Base-by-base conservation (phyloP, 2,113 vertebrate genomes). In the Emydocephalus ijimae region DNA sequence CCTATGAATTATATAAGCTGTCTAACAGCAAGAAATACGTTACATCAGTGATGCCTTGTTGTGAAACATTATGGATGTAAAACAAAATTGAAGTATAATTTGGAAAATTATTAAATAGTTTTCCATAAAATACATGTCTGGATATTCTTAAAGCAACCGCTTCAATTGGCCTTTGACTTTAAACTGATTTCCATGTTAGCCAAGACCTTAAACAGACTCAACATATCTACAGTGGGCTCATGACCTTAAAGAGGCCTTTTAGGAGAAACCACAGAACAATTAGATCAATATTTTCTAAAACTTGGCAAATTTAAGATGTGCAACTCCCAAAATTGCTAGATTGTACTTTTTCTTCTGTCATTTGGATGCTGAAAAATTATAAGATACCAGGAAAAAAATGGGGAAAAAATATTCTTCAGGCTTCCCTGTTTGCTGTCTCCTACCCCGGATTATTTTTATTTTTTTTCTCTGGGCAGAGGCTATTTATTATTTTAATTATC, bases 1-100 rank as follows among this genome's bases (percentile, higher is more conserved):
- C 3, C 89, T 95, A 94, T 23, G 93, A 91, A 39, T 74, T 74
- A 74, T 74, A 74, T 20, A 39, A 74, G 69, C n/a, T 34, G 5
- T 39, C 69, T 20, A 74, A 74, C 15, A 39, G 69, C 69, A 74
- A 20, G 18, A 26, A 74, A 39, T 39, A 74, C 7, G 5, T 39
- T 39, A 34, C 69, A 74, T 20, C 69, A 20, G 14, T 34, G 69
- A 74, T 20, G 69, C 7, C 15, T 34, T 45, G 50, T 34, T 69
- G 4, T 45, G 21, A 55, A 69, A 21, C 59, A 1, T 88, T 39
- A 9, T 12, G 14, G 0, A 69, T 11, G 20, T 55, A 88, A 21
- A 21, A 39, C 87, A 88, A 9, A 55, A 55, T 9, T 39, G 5
- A 74, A 74, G 15, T 39, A 20, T 39, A 74, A 34, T 74, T 74